Base-by-base conservation (phyloP, 1,140 invertebrate genomes). In the Drosophila busckii region DNA sequence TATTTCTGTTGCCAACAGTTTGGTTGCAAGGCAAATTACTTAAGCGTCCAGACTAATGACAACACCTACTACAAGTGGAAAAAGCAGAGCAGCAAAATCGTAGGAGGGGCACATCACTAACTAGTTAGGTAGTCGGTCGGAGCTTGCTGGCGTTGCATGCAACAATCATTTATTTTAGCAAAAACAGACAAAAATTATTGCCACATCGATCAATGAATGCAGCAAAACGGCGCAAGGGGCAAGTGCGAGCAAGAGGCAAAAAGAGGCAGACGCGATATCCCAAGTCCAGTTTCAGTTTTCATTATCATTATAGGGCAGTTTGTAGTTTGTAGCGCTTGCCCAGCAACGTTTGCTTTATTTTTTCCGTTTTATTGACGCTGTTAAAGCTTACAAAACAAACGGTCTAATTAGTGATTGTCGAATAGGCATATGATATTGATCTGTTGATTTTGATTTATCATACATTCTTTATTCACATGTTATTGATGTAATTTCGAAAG, bases 181-280 rank as follows among this genome's bases (percentile, higher is more conserved):
- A n/a, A n/a, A n/a, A n/a, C n/a, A n/a, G n/a, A n/a, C n/a, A 70
- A 83, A 84, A 84, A 82, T 83, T 83, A 83, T 83, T 83, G 71
- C 76, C 82, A 84, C 76, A 83, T 84, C 78, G 76, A 83, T 83
- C 76, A 84, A 59, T 42, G 9, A 22, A 28, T 50, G 28, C 64
- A 65, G 48, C n/a, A n/a, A 76, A 54, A 59, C 52, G 49, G 40
- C 29, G 41, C 32, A 56, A 34, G 34, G 17, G 10, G 28, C 23
- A 46, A 19, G 35, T 35, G 31, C 1, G 31, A 46, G 15, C 7
- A 15, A 9, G 15, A 42, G 28, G 34, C 12, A 42, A n/a, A 52
- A 26, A 64, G 38, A 31, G 13, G 10, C 19, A 49, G 44, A 26
- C 41, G 46, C 13, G 38, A 40, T 19, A 45, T 31, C 20, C 37